A percentile compares a stretch with the other conserved stretches of the same genome.
Evolutionary conservation across 2,888 invertebrate species (phyloP).

Genomic region (Megamerina dolium): DNA sequence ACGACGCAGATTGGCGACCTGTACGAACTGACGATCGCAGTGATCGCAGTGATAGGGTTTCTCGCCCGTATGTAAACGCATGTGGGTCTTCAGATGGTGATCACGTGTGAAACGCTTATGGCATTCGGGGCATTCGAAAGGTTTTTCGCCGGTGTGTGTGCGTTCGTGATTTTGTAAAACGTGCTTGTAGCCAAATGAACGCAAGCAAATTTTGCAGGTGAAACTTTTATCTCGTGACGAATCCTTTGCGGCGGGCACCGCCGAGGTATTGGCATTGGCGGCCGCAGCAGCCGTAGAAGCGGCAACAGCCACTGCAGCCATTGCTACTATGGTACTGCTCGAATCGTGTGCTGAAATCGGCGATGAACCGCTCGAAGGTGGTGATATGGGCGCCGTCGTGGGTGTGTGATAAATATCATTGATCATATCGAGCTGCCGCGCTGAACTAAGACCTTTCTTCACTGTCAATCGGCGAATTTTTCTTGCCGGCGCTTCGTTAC

Average conservation of each 20-base stretch:
- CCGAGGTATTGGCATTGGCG: conserved; percentile 6
- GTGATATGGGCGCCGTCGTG: conserved; percentile 50
- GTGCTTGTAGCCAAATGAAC: conserved; percentile 90
- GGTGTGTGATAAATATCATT: conserved; percentile 37
- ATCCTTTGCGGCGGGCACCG: conserved; percentile 41
- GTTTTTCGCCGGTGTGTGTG: conserved; percentile 92
- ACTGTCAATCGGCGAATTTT: conserved; percentile 40
- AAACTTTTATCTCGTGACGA: conserved; percentile 73
- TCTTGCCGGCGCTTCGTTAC: conserved; percentile 33
- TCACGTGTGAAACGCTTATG: conserved; percentile 89
- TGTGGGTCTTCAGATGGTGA: conserved; percentile 89
- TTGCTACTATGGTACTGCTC: conserved; percentile 3
- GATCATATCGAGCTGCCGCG: conserved; percentile 38
- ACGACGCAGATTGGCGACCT: conserved; percentile 84
- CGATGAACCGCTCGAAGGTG: conserved; percentile 55
- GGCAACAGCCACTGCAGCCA: neutral
- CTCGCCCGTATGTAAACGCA: conserved; percentile 87
- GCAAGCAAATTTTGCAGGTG: conserved; percentile 80
- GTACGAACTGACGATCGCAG: conserved; percentile 88
- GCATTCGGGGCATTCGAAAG: conserved; percentile 87
- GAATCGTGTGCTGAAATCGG: conserved; percentile 48
- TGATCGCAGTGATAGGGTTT: conserved; percentile 88
- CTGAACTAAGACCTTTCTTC: conserved; percentile 40
- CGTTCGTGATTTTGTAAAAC: conserved; percentile 91
- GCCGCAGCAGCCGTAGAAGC: conserved; percentile 11